Percentiles rank a stretch among this genome's conserved stretches.
These are phyloP conservation scores for Sinocyclocheilus anshuiensis DNA, from an alignment of 2,113 vertebrate species.

Conservation along the genomic window DNA sequence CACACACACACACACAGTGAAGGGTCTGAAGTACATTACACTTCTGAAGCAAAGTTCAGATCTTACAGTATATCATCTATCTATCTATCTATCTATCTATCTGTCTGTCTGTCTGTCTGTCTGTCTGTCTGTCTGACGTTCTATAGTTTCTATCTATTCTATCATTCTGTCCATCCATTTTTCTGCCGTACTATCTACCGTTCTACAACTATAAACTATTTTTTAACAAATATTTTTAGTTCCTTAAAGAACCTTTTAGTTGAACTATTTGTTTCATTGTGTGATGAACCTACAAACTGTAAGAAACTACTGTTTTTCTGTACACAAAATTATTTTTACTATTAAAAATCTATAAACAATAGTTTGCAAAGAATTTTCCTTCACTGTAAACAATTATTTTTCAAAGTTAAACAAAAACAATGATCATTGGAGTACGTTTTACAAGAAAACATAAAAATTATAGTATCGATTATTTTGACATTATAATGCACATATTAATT, in stretches of 20 bases:
- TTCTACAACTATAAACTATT: too few relatives aligned
- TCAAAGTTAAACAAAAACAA: too few relatives aligned
- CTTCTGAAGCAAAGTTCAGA: background rate
- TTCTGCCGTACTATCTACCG: too few relatives aligned
- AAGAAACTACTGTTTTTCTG: background rate
- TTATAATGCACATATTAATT: background rate
- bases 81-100: background rate
- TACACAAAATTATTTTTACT: background rate
- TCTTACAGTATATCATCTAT: background rate
- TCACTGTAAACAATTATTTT: too few relatives aligned
- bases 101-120: background rate
- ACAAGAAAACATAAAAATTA: too few relatives aligned
- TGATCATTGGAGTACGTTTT: too few relatives aligned
- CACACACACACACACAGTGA: background rate
- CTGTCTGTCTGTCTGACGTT: background rate
- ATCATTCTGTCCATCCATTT: background rate
- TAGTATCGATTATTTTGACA: background rate
- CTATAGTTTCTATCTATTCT: background rate
- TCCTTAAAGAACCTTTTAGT: background rate
- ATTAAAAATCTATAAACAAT: background rate
- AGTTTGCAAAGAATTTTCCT: background rate
- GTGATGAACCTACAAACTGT: background rate
- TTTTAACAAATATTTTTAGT: background rate
- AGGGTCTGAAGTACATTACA: background rate
- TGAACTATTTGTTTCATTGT: background rate